These are phyloP conservation scores for Cosmopolites sordidus DNA, from an alignment of 2,888 invertebrate genomes.

Conservation along the genomic window DNA sequence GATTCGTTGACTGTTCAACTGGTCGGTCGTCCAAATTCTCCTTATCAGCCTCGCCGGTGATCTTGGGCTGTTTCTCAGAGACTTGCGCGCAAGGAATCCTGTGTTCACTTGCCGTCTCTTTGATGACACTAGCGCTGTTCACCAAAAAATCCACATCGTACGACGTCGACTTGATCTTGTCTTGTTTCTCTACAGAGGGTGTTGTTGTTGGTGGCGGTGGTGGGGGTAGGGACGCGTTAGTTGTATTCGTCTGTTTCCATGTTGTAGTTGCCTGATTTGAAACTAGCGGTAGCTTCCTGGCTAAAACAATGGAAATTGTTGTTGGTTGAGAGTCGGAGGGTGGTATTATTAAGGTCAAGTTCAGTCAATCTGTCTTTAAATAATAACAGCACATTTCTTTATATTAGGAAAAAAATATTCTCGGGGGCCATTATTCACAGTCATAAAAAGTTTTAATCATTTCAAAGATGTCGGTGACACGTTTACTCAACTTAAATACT, in stretches of 20 bases:
- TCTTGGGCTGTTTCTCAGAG: not conserved
- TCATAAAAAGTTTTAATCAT: no score
- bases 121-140: not conserved
- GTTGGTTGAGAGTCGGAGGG: constrained; percentile 2
- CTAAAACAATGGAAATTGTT: constrained; percentile 52
- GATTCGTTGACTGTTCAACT: no score
- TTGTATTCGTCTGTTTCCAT: not conserved
- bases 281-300: constrained; percentile 59
- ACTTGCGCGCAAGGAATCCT: no score
- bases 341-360: not conserved
- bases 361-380: no score
- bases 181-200: constrained; percentile 1
- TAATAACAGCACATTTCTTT: no score
- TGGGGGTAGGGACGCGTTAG: not conserved
- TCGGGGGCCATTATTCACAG: no score
- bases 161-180: constrained; percentile 3
- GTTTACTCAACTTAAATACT: no score
- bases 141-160: constrained; percentile 10
- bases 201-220: constrained; percentile 1
- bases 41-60: no score
- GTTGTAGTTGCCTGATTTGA: constrained; percentile 27
- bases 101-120: constrained; percentile 10
- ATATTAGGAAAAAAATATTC: no score
- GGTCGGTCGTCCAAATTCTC: no score
- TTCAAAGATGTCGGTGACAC: no score